phyloP scores from a whole-genome alignment of 1,140 invertebrate species.

The Ceratosolen solmsi region DNA sequence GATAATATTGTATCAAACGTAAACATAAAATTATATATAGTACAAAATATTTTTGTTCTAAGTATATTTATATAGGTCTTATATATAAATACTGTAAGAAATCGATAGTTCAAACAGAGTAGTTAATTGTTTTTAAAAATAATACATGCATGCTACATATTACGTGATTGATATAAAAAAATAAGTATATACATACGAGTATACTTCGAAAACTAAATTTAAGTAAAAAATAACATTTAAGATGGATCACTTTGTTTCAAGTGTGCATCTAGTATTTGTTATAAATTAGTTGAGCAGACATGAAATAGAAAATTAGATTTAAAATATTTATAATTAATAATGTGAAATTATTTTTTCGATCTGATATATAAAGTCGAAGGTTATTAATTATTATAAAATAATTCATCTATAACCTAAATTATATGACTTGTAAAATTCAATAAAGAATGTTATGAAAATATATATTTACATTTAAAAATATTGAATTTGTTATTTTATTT shows the following conservation, averaged over 20 bases:
- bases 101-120: slow-evolving; percentile 39
- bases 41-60: no score
- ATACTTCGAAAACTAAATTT: background rate
- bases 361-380: background rate
- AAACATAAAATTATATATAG: no score
- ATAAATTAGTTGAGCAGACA: background rate
- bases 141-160: slow-evolving; percentile 42
- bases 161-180: slow-evolving; percentile 37
- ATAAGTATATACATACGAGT: background rate
- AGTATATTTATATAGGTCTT: slow-evolving; percentile 38
- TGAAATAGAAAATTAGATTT: background rate
- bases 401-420: slow-evolving; percentile 1
- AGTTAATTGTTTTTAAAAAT: slow-evolving; percentile 47
- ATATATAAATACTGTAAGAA: slow-evolving; percentile 37
- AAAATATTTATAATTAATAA: background rate
- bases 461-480: slow-evolving; percentile 47
- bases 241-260: background rate
- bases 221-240: background rate
- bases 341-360: slow-evolving; percentile 22
- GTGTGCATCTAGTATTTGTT: background rate
- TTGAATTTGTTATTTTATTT: background rate
- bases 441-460: slow-evolving; percentile 42
- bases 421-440: slow-evolving; percentile 41
- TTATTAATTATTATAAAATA: slow-evolving; percentile 23
- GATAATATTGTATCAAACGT: slow-evolving; percentile 44